Percentiles rank a stretch among this genome's conserved stretches.
Evolutionary conservation across 2,888 invertebrate genomes (phyloP).

Genomic region (Drosophila borealis): DNA sequence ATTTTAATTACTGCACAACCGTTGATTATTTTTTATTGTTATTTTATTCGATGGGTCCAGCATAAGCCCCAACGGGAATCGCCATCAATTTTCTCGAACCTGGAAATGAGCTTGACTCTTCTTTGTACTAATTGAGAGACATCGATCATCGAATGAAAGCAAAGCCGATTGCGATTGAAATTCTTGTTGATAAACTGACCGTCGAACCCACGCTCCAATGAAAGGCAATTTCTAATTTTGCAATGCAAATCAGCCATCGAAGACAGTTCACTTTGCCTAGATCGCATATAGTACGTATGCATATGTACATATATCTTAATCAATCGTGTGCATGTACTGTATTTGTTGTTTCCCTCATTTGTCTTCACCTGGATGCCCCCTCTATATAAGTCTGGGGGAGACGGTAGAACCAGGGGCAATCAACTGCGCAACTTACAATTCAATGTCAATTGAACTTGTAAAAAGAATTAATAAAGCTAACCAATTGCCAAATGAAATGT

Average conservation of each 20-base stretch:
- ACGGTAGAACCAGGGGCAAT: conserved; percentile 29
- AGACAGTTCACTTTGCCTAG: conserved; percentile 14
- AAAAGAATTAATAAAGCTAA: conserved; percentile 52
- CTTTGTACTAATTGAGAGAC: conserved; percentile 28
- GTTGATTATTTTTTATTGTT: conserved; percentile 59
- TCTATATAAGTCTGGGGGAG: conserved; percentile 32
- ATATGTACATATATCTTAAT: conserved; percentile 33
- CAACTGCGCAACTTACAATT: conserved; percentile 51
- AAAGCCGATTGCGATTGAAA: conserved; percentile 8
- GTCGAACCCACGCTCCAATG: conserved; percentile 12
- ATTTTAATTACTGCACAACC: conserved; percentile 61
- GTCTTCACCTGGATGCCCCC: not conserved
- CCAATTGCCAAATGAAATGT: conserved; percentile 60
- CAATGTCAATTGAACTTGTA: conserved; percentile 74
- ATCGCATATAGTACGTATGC: conserved; percentile 3
- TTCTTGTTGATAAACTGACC: conserved; percentile 10
- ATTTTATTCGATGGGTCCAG: conserved; percentile 25
- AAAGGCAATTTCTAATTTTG: conserved; percentile 25
- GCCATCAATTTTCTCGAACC: conserved; percentile 35
- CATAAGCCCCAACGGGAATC: conserved; percentile 24
- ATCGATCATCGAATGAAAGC: conserved; percentile 23
- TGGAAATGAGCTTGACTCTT: conserved; percentile 17
- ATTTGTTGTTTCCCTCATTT: not conserved
- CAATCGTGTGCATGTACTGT: conserved; percentile 22
- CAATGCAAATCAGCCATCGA: conserved; percentile 46